Evolutionary conservation across 2,888 invertebrate genomes (phyloP).

Genomic region (Epicampocera succincta): DNA sequence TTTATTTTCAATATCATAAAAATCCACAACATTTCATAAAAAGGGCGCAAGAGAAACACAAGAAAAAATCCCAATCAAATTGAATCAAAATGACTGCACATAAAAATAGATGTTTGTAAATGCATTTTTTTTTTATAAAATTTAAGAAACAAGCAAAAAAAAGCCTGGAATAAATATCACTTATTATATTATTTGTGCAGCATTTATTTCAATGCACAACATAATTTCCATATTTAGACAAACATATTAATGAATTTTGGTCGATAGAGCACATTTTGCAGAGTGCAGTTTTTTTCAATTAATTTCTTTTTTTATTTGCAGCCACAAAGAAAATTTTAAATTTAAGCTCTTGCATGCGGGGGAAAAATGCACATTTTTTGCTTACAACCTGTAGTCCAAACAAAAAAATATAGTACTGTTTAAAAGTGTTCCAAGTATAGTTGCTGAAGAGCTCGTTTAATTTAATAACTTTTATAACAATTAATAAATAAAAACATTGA

Average conservation of each 20-base stretch:
- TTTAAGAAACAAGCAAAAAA: too few relatives aligned
- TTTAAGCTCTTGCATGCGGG: not conserved
- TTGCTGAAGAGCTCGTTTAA: too few relatives aligned
- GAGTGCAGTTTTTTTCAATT: not conserved
- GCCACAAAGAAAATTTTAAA: constrained; percentile 36
- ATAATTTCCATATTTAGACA: constrained; percentile 43
- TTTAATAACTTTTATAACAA: too few relatives aligned
- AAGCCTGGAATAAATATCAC: constrained; percentile 26
- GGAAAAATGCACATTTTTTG: too few relatives aligned
- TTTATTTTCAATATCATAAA: constrained; percentile 66
- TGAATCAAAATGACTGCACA: constrained; percentile 63
- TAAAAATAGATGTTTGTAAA: constrained; percentile 51
- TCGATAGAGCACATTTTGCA: constrained; percentile 25
- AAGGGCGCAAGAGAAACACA: too few relatives aligned
- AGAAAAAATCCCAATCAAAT: constrained; percentile 51
- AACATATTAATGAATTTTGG: constrained; percentile 53
- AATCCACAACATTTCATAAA: constrained; percentile 60
- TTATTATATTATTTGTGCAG: constrained; percentile 4
- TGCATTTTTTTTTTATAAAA: constrained; percentile 19
- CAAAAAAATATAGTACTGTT: too few relatives aligned
- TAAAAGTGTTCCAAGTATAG: too few relatives aligned
- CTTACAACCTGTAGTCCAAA: too few relatives aligned
- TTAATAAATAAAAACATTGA: too few relatives aligned
- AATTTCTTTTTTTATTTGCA: not conserved
- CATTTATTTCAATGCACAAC: constrained; percentile 19